A percentile compares a stretch with the other conserved stretches of the same genome.
These are phyloP conservation scores for Channa argus DNA, from an alignment of 2,113 vertebrate genomes.

Conservation along the genomic window DNA sequence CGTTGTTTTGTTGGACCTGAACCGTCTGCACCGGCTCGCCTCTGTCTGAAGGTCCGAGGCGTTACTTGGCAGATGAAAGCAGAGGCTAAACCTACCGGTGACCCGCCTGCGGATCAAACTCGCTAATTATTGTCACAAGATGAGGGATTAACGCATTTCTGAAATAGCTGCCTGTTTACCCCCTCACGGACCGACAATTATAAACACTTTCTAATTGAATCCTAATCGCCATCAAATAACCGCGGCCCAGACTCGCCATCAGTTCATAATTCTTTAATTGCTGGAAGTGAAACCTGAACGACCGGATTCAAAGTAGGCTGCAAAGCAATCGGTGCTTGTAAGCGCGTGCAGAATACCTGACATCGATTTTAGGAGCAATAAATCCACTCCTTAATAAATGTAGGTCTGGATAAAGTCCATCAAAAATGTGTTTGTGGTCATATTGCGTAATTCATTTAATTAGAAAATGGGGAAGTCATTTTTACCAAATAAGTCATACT, in stretches of 20 bases:
- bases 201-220: constrained; percentile 99
- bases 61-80: constrained; percentile 81
- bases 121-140: constrained; percentile 99
- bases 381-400: background rate
- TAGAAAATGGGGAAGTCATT: background rate
- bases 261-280: constrained; percentile 95
- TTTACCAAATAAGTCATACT: background rate
- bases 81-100: constrained; percentile 84
- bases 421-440: too few species aligned
- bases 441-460: background rate
- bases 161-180: constrained; percentile 98
- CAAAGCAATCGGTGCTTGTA: constrained; percentile 34
- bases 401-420: too few species aligned
- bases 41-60: constrained; percentile 71
- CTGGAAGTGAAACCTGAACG: constrained; percentile 70
- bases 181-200: constrained; percentile 86
- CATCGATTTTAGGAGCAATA: constrained; percentile 27
- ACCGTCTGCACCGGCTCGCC: constrained; percentile 30
- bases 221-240: constrained; percentile 98
- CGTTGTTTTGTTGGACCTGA: constrained; percentile 21
- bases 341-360: constrained; percentile 19
- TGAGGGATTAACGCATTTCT: constrained; percentile 99
- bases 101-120: constrained; percentile 86
- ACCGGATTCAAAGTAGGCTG: constrained; percentile 47
- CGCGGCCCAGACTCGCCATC: constrained; percentile 88